Evolutionary conservation across 2,113 vertebrate species (phyloP).

Genomic region (Gulo gulo): DNA sequence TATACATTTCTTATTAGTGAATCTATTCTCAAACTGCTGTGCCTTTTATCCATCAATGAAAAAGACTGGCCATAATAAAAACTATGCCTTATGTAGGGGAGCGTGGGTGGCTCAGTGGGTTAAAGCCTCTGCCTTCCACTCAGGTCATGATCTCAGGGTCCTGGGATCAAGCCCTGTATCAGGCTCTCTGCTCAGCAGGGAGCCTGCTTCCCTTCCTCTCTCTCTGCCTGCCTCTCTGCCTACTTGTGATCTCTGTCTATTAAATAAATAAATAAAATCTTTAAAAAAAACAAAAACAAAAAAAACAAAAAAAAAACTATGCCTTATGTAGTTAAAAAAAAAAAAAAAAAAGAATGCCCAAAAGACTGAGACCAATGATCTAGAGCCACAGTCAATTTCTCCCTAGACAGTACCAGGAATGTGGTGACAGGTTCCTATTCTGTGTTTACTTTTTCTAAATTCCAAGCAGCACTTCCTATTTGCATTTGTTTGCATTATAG

Average conservation of each 20-base stretch:
- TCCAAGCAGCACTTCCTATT: not conserved
- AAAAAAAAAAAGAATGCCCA: too few relatives aligned
- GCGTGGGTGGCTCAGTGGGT: too few relatives aligned
- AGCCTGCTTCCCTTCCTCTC: too few relatives aligned
- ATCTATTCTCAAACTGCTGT: not conserved
- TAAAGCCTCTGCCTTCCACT: too few relatives aligned
- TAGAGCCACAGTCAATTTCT: not conserved
- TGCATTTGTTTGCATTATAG: not conserved
- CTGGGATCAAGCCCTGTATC: too few relatives aligned
- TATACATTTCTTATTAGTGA: conserved; percentile 18
- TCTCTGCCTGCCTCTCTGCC: too few relatives aligned
- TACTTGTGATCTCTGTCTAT: too few relatives aligned
- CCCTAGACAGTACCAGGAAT: not conserved
- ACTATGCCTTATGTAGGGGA: not conserved
- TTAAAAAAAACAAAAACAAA: too few relatives aligned
- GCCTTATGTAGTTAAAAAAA: not conserved
- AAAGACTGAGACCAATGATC: not conserved
- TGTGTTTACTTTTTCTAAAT: not conserved
- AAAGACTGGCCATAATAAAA: not conserved
- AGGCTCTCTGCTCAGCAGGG: too few relatives aligned
- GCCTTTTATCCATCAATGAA: not conserved
- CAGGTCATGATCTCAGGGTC: too few relatives aligned
- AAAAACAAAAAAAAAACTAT: not conserved
- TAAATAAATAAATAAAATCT: too few relatives aligned
- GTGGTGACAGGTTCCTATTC: not conserved